These are phyloP conservation scores for Poeciliopsis infans DNA, from an alignment of 2,797 vertebrate genomes.

Conservation along the genomic window DNA sequence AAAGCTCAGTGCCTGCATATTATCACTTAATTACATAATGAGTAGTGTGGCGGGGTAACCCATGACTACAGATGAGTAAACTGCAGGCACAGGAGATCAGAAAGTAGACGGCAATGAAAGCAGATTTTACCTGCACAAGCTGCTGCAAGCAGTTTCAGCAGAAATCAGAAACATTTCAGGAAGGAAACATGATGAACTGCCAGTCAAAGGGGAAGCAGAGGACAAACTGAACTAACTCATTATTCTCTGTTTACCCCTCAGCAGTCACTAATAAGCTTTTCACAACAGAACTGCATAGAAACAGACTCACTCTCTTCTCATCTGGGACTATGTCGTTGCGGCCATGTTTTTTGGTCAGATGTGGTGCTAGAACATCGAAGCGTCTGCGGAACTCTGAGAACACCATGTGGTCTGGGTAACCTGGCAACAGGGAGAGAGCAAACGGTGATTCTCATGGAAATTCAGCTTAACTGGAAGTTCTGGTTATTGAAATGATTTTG, in stretches of 20 bases:
- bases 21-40: too few relatives aligned
- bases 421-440: constrained; percentile 69
- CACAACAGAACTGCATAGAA: not conserved
- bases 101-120: too few relatives aligned
- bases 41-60: too few relatives aligned
- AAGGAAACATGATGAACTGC: not conserved
- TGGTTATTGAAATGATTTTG: too few relatives aligned
- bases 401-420: constrained; percentile 96
- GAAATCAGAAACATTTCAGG: not conserved
- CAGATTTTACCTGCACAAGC: too few relatives aligned
- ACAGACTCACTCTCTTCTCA: constrained; percentile 87
- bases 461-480: not conserved
- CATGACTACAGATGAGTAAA: too few relatives aligned
- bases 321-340: constrained; percentile 94
- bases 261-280: not conserved
- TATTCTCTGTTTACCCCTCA: not conserved
- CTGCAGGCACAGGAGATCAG: too few relatives aligned
- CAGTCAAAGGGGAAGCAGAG: not conserved
- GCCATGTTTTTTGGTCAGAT: constrained; percentile 94
- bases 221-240: not conserved
- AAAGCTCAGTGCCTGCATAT: too few relatives aligned
- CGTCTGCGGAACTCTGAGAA: constrained; percentile 95
- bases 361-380: constrained; percentile 92
- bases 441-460: not conserved
- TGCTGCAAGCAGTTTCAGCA: too few relatives aligned